Conservation (phyloP, 1,140 invertebrate species). For the Lucilia cuprina region DNA sequence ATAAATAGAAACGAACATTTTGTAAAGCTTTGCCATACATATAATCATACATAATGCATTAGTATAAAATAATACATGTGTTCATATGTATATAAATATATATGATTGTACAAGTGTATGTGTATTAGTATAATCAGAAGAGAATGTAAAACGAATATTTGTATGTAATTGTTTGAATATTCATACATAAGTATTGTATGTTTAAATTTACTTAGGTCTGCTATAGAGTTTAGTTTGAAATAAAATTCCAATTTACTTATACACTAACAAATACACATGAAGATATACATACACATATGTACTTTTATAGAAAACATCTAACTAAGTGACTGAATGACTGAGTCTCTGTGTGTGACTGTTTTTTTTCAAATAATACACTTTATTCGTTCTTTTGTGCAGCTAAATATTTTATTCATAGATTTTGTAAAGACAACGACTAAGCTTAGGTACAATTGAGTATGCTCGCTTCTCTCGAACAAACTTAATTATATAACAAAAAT, state of each 20-base stretch:
- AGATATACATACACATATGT: not conserved
- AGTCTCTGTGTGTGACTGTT: not conserved
- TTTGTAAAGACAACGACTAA: too few species aligned
- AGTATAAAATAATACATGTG: not conserved
- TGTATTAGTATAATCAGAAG: not conserved
- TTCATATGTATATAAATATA: not conserved
- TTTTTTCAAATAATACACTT: not conserved
- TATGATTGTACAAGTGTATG: too few species aligned
- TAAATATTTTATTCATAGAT: not conserved
- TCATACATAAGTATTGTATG: too few species aligned
- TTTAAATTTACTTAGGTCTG: slow-evolving; percentile 10
- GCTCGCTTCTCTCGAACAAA: too few species aligned
- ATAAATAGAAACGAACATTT: too few species aligned
- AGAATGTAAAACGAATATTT: not conserved
- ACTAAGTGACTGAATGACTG: too few species aligned
- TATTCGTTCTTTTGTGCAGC: not conserved
- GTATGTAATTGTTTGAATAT: not conserved
- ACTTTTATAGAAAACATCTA: too few species aligned
- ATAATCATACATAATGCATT: slow-evolving; percentile 10
- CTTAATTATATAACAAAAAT: too few species aligned
- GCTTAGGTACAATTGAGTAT: too few species aligned
- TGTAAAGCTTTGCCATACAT: not conserved
- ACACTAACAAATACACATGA: not conserved
- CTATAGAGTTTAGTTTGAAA: not conserved
- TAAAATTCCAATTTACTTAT: not conserved